Evolutionary conservation across 2,797 vertebrate species (phyloP).

Genomic region (Betta splendens): DNA sequence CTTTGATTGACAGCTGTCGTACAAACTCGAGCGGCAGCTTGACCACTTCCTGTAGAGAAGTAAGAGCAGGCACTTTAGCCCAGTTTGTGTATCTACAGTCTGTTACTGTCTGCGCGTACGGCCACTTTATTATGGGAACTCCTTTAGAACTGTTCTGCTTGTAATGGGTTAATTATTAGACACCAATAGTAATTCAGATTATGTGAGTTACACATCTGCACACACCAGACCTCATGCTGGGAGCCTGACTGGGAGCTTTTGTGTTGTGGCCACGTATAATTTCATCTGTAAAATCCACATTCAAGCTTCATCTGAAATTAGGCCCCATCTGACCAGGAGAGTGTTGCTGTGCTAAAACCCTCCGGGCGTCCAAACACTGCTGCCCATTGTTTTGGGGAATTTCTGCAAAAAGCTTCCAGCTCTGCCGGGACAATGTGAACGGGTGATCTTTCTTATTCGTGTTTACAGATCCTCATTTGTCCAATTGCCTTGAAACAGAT

Average conservation of each 20-base stretch:
- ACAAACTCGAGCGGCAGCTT: conserved; percentile 95
- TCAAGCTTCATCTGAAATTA: conserved; percentile 11
- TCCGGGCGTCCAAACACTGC: conserved; percentile 20
- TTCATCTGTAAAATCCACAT: neutral
- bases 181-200: neutral
- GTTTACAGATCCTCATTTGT: neutral
- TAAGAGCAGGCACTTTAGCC: neutral
- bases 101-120: neutral
- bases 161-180: neutral
- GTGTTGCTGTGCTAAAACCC: conserved; percentile 29
- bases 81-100: neutral
- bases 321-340: conserved; percentile 15
- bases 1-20: conserved; percentile 92
- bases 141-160: neutral
- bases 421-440: neutral
- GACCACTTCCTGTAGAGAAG: conserved; percentile 87
- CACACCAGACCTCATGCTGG: neutral
- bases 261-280: neutral
- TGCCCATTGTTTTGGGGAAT: conserved; percentile 15
- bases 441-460: neutral
- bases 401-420: neutral
- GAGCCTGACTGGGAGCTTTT: neutral
- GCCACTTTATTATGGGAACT: neutral
- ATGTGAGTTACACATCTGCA: neutral
- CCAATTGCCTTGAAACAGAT: no score